phyloP scores from a whole-genome alignment of 2,888 invertebrate genomes.

The Dynastes hyllus region DNA sequence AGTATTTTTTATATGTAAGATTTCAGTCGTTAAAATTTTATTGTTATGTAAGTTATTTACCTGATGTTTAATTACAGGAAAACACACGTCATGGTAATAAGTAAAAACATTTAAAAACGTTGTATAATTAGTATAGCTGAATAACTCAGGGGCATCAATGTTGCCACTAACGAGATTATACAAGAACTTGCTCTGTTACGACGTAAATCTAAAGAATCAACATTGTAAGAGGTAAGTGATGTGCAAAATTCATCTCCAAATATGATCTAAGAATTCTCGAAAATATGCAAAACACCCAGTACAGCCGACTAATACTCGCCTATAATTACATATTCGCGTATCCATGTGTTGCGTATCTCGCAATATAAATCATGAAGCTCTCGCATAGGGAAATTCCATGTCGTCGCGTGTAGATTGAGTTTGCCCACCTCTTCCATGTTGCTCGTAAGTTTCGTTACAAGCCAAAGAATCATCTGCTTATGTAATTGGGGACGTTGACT shows the following conservation, averaged over 20 bases:
- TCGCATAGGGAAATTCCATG: slow-evolving; percentile 31
- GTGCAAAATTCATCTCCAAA: not conserved
- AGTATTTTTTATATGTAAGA: too few relatives aligned
- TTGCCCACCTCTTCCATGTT: slow-evolving; percentile 51
- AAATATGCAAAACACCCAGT: not conserved
- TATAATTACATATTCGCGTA: slow-evolving; percentile 24
- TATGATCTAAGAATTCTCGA: not conserved
- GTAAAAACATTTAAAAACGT: too few relatives aligned
- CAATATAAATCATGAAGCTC: slow-evolving; percentile 44
- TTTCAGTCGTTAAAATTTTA: too few relatives aligned
- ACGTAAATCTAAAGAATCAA: too few relatives aligned
- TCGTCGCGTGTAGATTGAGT: slow-evolving; percentile 17
- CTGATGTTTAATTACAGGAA: too few relatives aligned
- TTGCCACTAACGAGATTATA: too few relatives aligned
- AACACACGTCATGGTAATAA: too few relatives aligned
- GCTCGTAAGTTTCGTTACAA: slow-evolving; percentile 29
- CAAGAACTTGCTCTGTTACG: too few relatives aligned
- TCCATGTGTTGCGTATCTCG: not conserved
- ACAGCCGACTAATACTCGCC: not conserved
- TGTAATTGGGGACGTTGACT: slow-evolving; percentile 50
- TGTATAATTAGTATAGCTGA: too few relatives aligned
- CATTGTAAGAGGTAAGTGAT: too few relatives aligned
- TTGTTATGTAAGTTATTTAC: too few relatives aligned
- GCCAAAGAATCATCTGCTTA: slow-evolving; percentile 40
- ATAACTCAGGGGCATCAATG: too few relatives aligned